phyloP scores from a whole-genome alignment of 2,888 invertebrate genomes.

The Hemithea aestivaria region DNA sequence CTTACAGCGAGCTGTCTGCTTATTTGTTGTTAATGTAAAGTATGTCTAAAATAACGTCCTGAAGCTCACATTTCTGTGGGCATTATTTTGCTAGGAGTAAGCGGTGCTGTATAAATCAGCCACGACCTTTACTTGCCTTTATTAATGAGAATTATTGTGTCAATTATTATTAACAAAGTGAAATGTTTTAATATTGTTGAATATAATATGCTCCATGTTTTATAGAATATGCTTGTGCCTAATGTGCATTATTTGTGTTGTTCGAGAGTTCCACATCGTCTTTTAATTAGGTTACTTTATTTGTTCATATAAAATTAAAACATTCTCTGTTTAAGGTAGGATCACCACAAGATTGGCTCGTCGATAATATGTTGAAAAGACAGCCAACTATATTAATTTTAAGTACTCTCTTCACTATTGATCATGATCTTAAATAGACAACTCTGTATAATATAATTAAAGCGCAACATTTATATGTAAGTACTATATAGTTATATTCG shows the following conservation, averaged over 20 bases:
- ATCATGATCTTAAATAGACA: slow-evolving; percentile 12
- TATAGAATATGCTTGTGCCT: slow-evolving; percentile 55
- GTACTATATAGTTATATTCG: neutral
- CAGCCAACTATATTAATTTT: slow-evolving; percentile 31
- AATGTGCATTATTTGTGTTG: slow-evolving; percentile 43
- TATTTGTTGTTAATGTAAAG: no score
- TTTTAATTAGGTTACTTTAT: slow-evolving; percentile 8
- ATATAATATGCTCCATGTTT: slow-evolving; percentile 45
- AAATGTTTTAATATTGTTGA: slow-evolving; percentile 53
- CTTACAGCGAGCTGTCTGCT: no score
- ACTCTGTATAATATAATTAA: slow-evolving; percentile 15
- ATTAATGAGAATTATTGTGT: slow-evolving; percentile 48
- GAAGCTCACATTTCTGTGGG: no score
- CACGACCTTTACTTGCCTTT: no score
- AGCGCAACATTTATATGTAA: slow-evolving; percentile 16
- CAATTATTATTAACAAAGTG: slow-evolving; percentile 56
- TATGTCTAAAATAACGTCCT: no score
- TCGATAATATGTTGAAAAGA: slow-evolving; percentile 63
- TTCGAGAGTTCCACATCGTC: slow-evolving; percentile 34
- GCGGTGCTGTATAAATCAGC: no score
- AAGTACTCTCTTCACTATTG: slow-evolving; percentile 13
- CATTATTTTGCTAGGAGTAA: no score
- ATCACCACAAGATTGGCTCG: slow-evolving; percentile 29
- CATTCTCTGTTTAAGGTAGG: slow-evolving; percentile 15
- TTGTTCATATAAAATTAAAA: slow-evolving; percentile 13